These are phyloP conservation scores for Poicephalus gulielmi DNA, from an alignment of 2,113 vertebrate genomes.

Conservation along the genomic window DNA sequence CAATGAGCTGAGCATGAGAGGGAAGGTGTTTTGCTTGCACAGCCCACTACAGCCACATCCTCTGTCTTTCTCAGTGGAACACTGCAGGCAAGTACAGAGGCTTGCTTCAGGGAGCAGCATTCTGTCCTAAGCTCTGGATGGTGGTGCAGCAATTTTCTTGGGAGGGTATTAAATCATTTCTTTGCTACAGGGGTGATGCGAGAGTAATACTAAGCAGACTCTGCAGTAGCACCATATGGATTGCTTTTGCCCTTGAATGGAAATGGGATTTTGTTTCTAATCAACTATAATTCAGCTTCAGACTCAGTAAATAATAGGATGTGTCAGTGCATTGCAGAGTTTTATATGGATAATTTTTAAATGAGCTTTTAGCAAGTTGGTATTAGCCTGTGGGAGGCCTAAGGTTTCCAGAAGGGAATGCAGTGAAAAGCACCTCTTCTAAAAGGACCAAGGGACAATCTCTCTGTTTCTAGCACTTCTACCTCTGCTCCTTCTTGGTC, in stretches of 20 bases:
- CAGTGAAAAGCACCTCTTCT: not conserved
- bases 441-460: not conserved
- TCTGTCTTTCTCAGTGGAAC: not conserved
- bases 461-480: not conserved
- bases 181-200: not conserved
- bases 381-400: not conserved
- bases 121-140: not conserved
- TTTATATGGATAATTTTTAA: not conserved
- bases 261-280: constrained; percentile 35
- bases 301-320: constrained; percentile 6
- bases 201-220: constrained; percentile 46
- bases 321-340: not conserved
- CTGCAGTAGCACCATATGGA: constrained; percentile 25
- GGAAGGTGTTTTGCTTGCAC: not conserved
- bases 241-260: constrained; percentile 44
- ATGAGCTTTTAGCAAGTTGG: not conserved
- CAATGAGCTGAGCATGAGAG: not conserved
- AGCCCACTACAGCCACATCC: not conserved
- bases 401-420: not conserved
- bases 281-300: constrained; percentile 3
- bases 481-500: not conserved
- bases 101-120: not conserved
- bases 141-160: constrained; percentile 22
- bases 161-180: constrained; percentile 32
- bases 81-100: not conserved